A percentile compares a stretch with the other conserved stretches of the same genome.
phyloP scores from a whole-genome alignment of 2,888 invertebrate genomes.

The Drosophila borborema region DNA sequence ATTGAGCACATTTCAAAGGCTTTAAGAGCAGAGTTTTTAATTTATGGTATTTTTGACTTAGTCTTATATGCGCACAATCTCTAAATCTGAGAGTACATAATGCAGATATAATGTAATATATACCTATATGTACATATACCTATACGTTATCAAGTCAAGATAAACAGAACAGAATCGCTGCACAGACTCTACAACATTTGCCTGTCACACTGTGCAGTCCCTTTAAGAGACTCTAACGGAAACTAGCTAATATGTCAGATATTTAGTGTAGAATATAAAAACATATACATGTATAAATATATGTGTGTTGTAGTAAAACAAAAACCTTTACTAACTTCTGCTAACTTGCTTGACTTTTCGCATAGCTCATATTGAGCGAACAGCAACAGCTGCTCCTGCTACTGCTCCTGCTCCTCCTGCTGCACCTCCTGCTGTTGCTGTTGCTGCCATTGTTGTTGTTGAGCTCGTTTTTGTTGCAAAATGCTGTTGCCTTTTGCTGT shows the following conservation, averaged over 20 bases:
- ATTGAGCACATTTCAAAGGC: background rate
- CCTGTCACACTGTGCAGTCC: background rate
- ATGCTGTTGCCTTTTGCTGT: slow-evolving; percentile 21
- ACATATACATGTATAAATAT: background rate
- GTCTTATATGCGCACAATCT: no score
- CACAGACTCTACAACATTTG: background rate
- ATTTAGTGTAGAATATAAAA: background rate
- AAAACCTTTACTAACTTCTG: slow-evolving; percentile 6
- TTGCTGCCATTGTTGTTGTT: background rate
- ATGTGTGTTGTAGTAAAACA: background rate
- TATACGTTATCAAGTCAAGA: no score
- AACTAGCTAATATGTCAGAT: background rate
- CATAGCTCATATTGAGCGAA: slow-evolving; percentile 1
- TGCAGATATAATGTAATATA: no score
- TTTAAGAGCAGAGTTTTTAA: no score
- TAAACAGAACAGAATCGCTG: no score
- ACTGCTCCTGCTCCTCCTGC: no score
- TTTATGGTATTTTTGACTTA: no score
- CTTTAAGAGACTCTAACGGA: background rate
- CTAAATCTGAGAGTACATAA: no score
- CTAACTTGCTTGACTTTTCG: slow-evolving; percentile 1
- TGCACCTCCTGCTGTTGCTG: no score
- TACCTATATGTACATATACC: no score
- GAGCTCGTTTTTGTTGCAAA: slow-evolving; percentile 20
- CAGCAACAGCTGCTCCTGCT: background rate